Conservation (phyloP, 2,888 invertebrate species). For the Spodoptera picta region DNA sequence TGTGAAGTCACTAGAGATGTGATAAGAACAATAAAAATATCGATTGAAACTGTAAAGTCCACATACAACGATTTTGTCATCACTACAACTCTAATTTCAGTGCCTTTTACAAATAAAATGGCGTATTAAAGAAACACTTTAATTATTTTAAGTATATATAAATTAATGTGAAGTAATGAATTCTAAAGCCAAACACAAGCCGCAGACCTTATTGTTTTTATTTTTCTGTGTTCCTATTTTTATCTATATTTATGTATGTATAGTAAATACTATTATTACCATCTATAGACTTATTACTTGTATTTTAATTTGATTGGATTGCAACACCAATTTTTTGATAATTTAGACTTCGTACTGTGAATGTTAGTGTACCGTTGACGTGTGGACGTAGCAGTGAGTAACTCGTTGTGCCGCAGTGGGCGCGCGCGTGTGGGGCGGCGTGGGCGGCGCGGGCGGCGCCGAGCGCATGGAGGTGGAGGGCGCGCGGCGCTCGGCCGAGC, state of each 20-base stretch:
- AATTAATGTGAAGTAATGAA: too few species aligned
- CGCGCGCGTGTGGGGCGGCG: slow-evolving; percentile 43
- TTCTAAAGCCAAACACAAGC: slow-evolving; percentile 8
- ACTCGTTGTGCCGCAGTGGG: slow-evolving; percentile 64
- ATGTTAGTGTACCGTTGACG: neutral
- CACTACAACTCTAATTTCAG: too few species aligned
- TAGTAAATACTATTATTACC: slow-evolving; percentile 12
- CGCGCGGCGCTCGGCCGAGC: slow-evolving; percentile 85
- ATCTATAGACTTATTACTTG: slow-evolving; percentile 8
- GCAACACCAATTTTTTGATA: slow-evolving; percentile 34
- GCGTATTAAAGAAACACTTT: too few species aligned
- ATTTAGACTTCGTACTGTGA: slow-evolving; percentile 3
- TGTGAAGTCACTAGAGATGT: too few species aligned
- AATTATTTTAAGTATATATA: too few species aligned
- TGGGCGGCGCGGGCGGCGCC: slow-evolving; percentile 44
- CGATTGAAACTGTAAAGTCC: too few species aligned
- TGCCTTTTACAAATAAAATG: too few species aligned
- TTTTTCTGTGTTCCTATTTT: slow-evolving; percentile 36
- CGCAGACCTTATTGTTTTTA: slow-evolving; percentile 26
- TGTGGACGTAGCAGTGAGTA: too few species aligned
- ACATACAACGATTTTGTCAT: too few species aligned
- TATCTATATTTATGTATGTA: slow-evolving; percentile 11
- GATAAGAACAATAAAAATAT: too few species aligned
- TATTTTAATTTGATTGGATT: slow-evolving; percentile 33
- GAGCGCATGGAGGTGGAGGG: slow-evolving; percentile 92